A percentile compares a stretch with the other conserved stretches of the same genome.
These are phyloP conservation scores for Campylomormyrus tamandua DNA, from an alignment of 2,113 vertebrate species.

Conservation along the genomic window DNA sequence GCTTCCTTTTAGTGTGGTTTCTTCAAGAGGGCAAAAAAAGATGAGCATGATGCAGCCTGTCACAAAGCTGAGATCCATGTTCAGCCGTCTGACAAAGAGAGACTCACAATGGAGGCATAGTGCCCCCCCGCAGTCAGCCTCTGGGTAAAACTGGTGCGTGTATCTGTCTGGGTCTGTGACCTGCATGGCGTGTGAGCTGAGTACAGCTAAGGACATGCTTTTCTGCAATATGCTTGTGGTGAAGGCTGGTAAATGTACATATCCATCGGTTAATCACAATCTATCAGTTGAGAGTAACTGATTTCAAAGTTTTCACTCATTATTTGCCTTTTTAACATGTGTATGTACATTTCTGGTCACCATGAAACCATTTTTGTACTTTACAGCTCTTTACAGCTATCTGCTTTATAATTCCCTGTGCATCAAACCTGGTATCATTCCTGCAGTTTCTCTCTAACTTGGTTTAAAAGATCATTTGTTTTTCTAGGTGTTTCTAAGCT, in stretches of 20 bases:
- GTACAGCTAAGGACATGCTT: constrained; percentile 34
- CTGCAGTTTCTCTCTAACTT: neutral
- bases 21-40: constrained; percentile 93
- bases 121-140: constrained; percentile 34
- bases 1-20: constrained; percentile 93
- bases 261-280: neutral
- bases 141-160: neutral
- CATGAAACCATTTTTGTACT: constrained; percentile 1
- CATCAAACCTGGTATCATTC: neutral
- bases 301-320: neutral
- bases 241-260: neutral
- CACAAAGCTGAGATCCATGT: constrained; percentile 84
- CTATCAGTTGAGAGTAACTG: neutral
- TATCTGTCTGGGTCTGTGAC: neutral
- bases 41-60: constrained; percentile 74
- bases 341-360: constrained; percentile 14
- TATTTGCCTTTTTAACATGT: constrained; percentile 7
- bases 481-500: constrained; percentile 8
- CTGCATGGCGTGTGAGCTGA: constrained; percentile 28
- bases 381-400: neutral
- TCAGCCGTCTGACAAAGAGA: constrained; percentile 92
- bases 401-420: neutral
- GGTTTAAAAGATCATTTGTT: constrained; percentile 1
- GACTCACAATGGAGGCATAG: constrained; percentile 91
- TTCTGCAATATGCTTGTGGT: constrained; percentile 18